Percentiles rank a stretch among this genome's conserved stretches.
These are phyloP conservation scores for Pogoniulus pusillus DNA, from an alignment of 2,797 vertebrate species.

Conservation along the genomic window DNA sequence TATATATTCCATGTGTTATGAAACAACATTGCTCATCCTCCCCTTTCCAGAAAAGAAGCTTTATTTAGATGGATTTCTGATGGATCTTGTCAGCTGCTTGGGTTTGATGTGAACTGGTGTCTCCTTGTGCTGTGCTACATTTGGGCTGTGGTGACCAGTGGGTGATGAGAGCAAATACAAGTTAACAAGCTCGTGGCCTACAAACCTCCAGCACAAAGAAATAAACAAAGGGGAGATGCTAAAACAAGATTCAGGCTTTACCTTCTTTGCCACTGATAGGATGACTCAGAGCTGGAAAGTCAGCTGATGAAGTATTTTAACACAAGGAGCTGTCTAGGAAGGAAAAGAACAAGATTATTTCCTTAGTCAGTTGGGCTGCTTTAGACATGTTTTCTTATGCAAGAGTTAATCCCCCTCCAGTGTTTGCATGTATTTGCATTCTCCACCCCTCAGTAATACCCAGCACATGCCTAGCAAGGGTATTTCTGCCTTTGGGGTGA, in stretches of 20 bases:
- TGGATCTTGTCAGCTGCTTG: background rate
- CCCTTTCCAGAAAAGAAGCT: background rate
- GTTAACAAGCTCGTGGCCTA: background rate
- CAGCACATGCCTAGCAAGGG: background rate
- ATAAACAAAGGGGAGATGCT: background rate
- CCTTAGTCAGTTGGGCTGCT: background rate
- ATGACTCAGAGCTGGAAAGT: background rate
- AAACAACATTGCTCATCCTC: background rate
- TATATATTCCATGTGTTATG: background rate
- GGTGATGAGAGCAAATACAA: background rate
- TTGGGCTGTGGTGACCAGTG: background rate
- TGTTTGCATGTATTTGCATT: background rate
- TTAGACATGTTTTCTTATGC: background rate
- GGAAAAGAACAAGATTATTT: background rate
- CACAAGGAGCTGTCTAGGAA: background rate
- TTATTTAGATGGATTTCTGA: background rate
- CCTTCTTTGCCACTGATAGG: background rate
- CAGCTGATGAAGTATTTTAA: background rate
- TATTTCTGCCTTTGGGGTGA: background rate
- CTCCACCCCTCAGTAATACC: background rate
- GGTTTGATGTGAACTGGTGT: background rate
- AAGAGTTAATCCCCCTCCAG: background rate
- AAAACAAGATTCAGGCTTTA: background rate
- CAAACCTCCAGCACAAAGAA: background rate
- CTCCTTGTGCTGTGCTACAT: background rate